Base-by-base conservation (phyloP, 2,113 vertebrate species). In the Opisthocomus hoazin region DNA sequence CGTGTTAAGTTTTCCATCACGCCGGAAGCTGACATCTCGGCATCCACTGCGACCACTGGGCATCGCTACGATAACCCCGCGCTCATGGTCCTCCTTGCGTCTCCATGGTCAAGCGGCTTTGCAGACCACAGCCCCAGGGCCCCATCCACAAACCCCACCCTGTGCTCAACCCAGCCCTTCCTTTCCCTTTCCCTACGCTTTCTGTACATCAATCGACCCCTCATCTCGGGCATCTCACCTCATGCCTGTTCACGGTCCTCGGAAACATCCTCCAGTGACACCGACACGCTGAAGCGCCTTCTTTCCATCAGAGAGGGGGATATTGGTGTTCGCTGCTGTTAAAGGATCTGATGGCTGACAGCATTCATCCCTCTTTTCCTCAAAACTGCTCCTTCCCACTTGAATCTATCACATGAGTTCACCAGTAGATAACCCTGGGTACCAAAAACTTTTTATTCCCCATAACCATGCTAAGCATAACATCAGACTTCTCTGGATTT, bases 241-340 rank as follows among this genome's bases (percentile, higher is more conserved):
- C 0, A 0, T 18, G 23, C n/a, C n/a, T n/a, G 45, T 68, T 51
- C 3, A 2, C 18, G 73, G 15, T 21, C 17, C 8, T 65, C 50
- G 39, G 45, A 76, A 79, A 53, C n/a, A 84, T 22, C 32, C 30
- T 27, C 51, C 75, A 48, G 34, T 30, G 61, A 34, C 14, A 18
- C 10, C 1, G 0, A 37, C 10, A 36, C 2, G 6, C 32, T 48
- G 5, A 3, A 74, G 37, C 14, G 0, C 19, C 39, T 75, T 41
- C 32, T 53, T 56, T 45, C 57, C 16, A 37, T 15, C 22, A 77
- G n/a, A 77, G 24, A 46, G 11, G 7, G 41, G 17, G 79, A 53
- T 48, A 32, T 0, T 51, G 80, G 15, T 54, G 21, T 41, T 69
- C 2, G 2, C 27, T 32, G 13, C 41, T 71, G 27, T 30, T 66